These are phyloP conservation scores for Leptinotarsa texana DNA, from an alignment of 1,140 invertebrate genomes.

Conservation along the genomic window DNA sequence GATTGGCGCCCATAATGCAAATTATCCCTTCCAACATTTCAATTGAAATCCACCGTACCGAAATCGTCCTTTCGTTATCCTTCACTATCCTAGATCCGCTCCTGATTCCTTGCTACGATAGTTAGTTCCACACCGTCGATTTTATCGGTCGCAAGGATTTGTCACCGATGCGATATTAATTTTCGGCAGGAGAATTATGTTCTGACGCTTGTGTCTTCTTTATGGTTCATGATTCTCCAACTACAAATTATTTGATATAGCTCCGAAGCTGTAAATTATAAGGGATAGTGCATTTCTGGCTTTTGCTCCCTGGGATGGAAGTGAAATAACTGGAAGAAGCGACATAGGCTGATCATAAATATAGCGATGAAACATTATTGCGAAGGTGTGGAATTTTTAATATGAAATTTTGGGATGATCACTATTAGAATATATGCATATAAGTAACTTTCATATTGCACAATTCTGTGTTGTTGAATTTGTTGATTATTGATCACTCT, in stretches of 20 bases:
- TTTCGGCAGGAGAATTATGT: conserved; percentile 41
- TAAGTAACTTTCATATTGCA: too few relatives aligned
- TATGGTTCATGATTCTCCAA: conserved; percentile 37
- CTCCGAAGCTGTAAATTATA: conserved; percentile 8
- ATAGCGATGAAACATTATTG: too few relatives aligned
- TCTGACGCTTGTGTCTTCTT: conserved; percentile 35
- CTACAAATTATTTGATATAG: conserved; percentile 16
- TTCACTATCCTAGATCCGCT: neutral
- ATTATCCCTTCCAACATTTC: neutral
- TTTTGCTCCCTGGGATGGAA: too few relatives aligned
- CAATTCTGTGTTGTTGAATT: too few relatives aligned
- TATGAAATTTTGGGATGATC: too few relatives aligned
- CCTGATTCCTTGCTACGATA: conserved; percentile 34
- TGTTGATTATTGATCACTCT: too few relatives aligned
- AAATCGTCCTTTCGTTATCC: neutral
- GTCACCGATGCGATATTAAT: conserved; percentile 49
- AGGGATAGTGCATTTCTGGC: too few relatives aligned
- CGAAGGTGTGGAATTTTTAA: too few relatives aligned
- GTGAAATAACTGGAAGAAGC: too few relatives aligned
- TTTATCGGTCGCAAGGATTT: conserved; percentile 47
- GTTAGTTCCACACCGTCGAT: conserved; percentile 43
- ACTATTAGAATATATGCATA: too few relatives aligned
- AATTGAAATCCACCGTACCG: neutral
- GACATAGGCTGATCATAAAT: too few relatives aligned
- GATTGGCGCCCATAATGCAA: neutral